Conservation (phyloP, 2,888 invertebrate genomes). For the Iselma pallidipennis region DNA sequence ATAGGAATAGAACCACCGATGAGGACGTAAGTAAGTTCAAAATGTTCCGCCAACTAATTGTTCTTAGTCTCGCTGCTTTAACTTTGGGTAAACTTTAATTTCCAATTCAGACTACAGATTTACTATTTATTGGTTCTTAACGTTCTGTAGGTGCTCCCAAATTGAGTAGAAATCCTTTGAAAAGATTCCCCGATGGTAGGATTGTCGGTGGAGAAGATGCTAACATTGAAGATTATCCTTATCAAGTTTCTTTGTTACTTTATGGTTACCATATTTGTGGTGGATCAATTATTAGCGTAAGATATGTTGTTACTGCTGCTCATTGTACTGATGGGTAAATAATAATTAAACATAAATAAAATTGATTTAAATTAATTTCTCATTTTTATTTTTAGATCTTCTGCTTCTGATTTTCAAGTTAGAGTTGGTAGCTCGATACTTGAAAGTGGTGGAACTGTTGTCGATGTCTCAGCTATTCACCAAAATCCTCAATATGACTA, state of each 20-base stretch:
- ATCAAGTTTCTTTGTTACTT: constrained; percentile 60
- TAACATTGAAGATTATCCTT: constrained; percentile 59
- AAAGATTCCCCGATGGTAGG: constrained; percentile 30
- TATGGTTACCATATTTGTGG: constrained; percentile 60
- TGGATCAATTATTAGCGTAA: constrained; percentile 50
- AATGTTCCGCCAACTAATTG: not conserved
- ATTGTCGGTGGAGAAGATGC: constrained; percentile 58
- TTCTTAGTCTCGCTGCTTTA: not conserved
- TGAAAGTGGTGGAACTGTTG: not conserved
- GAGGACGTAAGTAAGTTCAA: no score
- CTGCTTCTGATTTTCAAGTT: not conserved
- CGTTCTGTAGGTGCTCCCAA: not conserved
- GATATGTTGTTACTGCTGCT: constrained; percentile 36
- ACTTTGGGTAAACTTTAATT: not conserved
- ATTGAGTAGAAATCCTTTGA: not conserved
- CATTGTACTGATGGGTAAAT: constrained; percentile 35
- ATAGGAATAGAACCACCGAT: no score
- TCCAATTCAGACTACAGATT: no score
- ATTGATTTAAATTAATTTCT: no score
- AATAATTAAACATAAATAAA: not conserved
- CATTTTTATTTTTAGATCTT: not conserved
- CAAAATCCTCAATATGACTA: not conserved
- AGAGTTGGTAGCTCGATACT: not conserved
- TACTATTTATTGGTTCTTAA: not conserved
- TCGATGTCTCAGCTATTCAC: not conserved